Evolutionary conservation across 2,113 vertebrate species (phyloP), one percentile per base, ranked within the genome.

Genomic region (Numida meleagris): DNA sequence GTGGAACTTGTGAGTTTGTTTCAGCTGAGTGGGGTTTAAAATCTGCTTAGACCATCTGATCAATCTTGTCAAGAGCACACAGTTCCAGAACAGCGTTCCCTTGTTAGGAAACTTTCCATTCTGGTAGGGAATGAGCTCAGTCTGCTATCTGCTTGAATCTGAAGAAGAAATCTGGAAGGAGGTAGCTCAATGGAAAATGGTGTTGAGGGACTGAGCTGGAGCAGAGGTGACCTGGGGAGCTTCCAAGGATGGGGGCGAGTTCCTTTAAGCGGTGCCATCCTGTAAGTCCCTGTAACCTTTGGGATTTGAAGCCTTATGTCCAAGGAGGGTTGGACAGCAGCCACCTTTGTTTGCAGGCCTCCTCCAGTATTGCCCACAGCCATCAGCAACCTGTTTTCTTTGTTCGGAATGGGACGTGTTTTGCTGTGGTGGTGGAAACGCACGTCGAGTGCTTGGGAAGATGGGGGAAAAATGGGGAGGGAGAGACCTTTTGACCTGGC

Each of bases 1-100:
- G 63, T 95, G 70, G 87, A 94, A 93, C 82, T 82, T 73, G 86
- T 68, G 89, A 88, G 73, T 82, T 89, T 86, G 70, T 94, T 96
- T 96, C 88, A 94, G 79, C 88, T 94, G 88, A 95, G 94, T 94
- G 68, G 91, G n/a, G 79, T 95, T 96, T 88, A 78, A 92, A 96
- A 93, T 95, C 19, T 31, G 91, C 91, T 94, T 74, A 80, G 90
- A 82, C 95, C 95, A 94, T 95, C 89, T 95, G 88, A 96, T 95
- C 42, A 42, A 36, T 90, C 94, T 76, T 82, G 81, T 96, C 94
- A 80, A 92, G 86, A 82, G 92, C 92, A 79, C 90, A 76, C 70
- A 74, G 93, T 95, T 96, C 93, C 94, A 87, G 90, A 95, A 71
- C 57, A 84, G 79, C 3, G 4, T 86, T 96, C 71, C 73, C 82